phyloP scores from a whole-genome alignment of 2,113 vertebrate genomes.

The Erinaceus europaeus region DNA sequence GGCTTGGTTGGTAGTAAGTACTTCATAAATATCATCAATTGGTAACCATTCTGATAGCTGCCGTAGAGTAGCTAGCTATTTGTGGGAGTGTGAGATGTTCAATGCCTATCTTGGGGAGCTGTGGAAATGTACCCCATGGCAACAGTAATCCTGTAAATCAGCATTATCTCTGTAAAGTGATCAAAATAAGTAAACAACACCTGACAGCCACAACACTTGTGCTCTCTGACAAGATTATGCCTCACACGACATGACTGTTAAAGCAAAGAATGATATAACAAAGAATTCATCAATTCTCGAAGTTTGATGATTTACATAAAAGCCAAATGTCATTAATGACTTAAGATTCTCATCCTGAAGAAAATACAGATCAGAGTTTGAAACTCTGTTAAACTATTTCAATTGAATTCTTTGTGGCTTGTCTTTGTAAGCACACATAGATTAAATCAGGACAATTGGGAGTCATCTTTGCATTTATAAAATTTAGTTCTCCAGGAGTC shows the following conservation, averaged over 20 bases:
- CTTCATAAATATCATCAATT: background rate
- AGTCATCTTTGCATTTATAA: background rate
- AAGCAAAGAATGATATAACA: too few relatives aligned
- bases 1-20: background rate
- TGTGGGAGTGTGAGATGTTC: too few relatives aligned
- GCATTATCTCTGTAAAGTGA: background rate
- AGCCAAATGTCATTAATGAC: background rate
- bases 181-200: constrained; percentile 8
- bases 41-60: background rate
- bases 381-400: constrained; percentile 32
- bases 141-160: background rate
- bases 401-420: background rate
- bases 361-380: background rate
- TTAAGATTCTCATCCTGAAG: background rate
- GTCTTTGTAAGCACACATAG: background rate
- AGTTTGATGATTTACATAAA: background rate
- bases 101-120: too few relatives aligned
- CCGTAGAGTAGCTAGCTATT: too few relatives aligned
- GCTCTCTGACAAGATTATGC: too few relatives aligned
- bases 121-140: too few relatives aligned
- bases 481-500: background rate
- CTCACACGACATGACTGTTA: too few relatives aligned
- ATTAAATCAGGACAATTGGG: background rate
- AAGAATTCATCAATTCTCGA: background rate
- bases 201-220: too few relatives aligned